Evolutionary conservation across 2,888 invertebrate genomes (phyloP).

Genomic region (Oligia fasciuncula): DNA sequence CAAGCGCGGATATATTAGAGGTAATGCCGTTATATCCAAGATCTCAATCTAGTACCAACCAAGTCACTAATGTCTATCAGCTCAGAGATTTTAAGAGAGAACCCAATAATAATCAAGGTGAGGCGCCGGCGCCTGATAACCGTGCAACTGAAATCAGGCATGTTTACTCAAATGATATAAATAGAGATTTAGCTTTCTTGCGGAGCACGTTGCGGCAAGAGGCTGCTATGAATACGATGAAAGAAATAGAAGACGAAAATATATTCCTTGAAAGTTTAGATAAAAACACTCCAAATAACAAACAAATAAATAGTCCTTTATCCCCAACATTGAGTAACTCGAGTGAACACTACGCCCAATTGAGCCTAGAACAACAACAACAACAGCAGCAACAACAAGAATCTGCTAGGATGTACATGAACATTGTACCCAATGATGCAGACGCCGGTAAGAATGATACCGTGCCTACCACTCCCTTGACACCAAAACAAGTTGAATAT

Average conservation of each 20-base stretch:
- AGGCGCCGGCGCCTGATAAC: conserved; percentile 66
- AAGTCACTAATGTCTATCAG: conserved; percentile 90
- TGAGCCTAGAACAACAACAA: conserved; percentile 81
- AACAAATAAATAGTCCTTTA: conserved; percentile 71
- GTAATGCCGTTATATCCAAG: conserved; percentile 88
- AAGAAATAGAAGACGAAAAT: conserved; percentile 85
- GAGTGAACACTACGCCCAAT: conserved; percentile 88
- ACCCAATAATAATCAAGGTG: conserved; percentile 86
- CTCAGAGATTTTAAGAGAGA: conserved; percentile 89
- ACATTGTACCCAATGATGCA: conserved; percentile 80
- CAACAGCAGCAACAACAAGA: conserved; percentile 64
- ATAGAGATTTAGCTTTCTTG: conserved; percentile 84
- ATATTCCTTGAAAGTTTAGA: conserved; percentile 80
- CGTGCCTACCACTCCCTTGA: conserved; percentile 80
- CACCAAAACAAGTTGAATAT: conserved; percentile 84
- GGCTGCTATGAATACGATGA: conserved; percentile 80
- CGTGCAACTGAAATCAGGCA: conserved; percentile 74
- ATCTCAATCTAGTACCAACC: conserved; percentile 78
- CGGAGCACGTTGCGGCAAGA: conserved; percentile 82
- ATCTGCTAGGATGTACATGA: conserved; percentile 84
- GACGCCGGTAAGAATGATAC: conserved; percentile 76
- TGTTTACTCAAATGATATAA: conserved; percentile 86
- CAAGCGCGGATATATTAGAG: conserved; percentile 89
- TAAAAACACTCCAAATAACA: conserved; percentile 72
- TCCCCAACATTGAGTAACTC: conserved; percentile 85